Base-by-base conservation (phyloP, 2,888 invertebrate genomes). In the Drosophila aldrichi region DNA sequence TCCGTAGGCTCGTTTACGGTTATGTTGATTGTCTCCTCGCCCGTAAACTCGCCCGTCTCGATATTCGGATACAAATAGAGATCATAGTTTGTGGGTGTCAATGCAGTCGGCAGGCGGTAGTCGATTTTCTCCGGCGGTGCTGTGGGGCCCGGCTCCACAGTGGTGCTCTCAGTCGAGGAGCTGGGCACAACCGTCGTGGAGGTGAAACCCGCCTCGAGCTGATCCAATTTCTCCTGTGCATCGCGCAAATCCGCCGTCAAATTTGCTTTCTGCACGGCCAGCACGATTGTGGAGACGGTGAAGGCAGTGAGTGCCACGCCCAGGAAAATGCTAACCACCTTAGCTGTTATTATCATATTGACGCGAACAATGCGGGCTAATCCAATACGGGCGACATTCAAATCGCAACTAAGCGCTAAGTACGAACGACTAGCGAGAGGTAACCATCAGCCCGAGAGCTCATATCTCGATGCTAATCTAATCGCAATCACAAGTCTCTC, bases 1-100 rank as follows among this genome's bases (percentile, higher is more conserved):
- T 93, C 88, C 0, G 94, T 94, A 2, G 93, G 81, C 81, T 93
- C 82, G 3, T 88, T 68, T 10, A 95, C 92, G 8, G 92, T 78
- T 0, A 95, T 72, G 0, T 76, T 79, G 46, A 95, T 95, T 0
- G 77, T 88, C 0, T 95, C 94, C 57, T 92, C 93, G 16, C 96
- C 97, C 49, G 74, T 83, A 79, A 95, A 95, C 14, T 84, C 89
- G 67, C 94, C 94, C 83, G 94, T 90, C 73, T 94, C 92, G 71
- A 96, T 93, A 82, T 96, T 93, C 0, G 97, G 97, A 88, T 94
- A 93, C 38, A 97, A 92, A 56, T 93, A 93, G 5, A 97, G 92
- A 80, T 96, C 95, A 90, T 97, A 97, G 70, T 95, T 94, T 20
- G 91, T 84, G 0, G 97, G 97, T 36, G 93, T 89, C 0, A 96